Evolutionary conservation across 2,797 vertebrate genomes (phyloP).

Genomic region (Martes flavigula): DNA sequence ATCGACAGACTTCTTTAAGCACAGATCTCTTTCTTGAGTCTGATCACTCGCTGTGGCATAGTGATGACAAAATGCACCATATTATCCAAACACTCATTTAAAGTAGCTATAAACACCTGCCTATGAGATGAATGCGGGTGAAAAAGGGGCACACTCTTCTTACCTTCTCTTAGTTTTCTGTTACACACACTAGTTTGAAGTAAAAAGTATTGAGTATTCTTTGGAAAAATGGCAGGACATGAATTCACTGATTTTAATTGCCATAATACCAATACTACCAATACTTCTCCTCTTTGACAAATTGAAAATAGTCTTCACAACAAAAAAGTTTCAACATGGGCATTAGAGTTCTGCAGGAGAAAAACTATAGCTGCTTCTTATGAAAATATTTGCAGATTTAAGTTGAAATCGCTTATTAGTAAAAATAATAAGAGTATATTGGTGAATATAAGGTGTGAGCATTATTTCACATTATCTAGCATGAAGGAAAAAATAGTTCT

Average conservation of each 20-base stretch:
- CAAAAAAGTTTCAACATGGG: neutral
- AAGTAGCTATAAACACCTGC: constrained; percentile 33
- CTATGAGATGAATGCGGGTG: constrained; percentile 30
- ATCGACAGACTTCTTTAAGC: constrained; percentile 47
- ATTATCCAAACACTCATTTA: constrained; percentile 53
- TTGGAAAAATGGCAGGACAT: neutral
- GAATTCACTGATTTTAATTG: neutral
- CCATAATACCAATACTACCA: neutral
- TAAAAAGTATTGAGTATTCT: neutral
- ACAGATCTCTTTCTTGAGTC: constrained; percentile 23
- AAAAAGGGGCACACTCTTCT: neutral
- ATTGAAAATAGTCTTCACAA: neutral
- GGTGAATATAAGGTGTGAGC: neutral
- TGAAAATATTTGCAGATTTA: constrained; percentile 25
- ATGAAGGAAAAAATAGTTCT: neutral
- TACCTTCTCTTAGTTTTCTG: neutral
- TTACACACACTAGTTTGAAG: neutral
- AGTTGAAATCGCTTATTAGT: neutral
- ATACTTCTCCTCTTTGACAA: neutral
- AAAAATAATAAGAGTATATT: neutral
- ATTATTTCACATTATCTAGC: neutral
- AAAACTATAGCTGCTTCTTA: neutral
- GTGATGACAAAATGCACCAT: constrained; percentile 24
- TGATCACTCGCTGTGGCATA: neutral
- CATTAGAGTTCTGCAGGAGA: constrained; percentile 12